Percentiles rank a stretch among this genome's conserved stretches.
These are phyloP conservation scores for Thryonomys swinderianus DNA, from an alignment of 2,113 vertebrate genomes.

Conservation along the genomic window DNA sequence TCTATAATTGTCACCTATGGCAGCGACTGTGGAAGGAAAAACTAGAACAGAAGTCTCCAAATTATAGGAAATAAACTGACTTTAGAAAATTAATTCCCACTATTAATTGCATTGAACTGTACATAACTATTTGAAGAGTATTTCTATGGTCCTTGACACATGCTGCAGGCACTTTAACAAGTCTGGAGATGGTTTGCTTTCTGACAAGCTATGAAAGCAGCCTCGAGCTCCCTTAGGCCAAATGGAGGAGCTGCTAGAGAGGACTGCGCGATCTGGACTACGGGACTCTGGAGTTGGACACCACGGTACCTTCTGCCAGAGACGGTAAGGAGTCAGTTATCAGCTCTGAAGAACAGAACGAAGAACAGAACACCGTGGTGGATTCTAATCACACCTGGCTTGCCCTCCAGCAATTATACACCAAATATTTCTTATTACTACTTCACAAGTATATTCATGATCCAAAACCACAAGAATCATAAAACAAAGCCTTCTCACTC, in stretches of 20 bases:
- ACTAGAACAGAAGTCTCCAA: background rate
- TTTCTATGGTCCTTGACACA: background rate
- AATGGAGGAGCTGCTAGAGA: background rate
- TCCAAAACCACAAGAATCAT: background rate
- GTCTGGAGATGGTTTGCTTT: background rate
- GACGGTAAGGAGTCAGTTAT: background rate
- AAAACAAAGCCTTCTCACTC: background rate
- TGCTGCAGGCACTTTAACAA: background rate
- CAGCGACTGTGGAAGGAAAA: background rate
- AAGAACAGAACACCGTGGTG: background rate
- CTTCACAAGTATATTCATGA: background rate
- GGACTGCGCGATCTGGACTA: background rate
- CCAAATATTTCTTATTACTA: background rate
- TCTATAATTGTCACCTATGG: background rate
- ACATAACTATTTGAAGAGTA: background rate
- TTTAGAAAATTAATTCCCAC: background rate
- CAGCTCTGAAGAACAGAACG: background rate
- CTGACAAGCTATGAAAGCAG: background rate
- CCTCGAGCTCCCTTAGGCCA: background rate
- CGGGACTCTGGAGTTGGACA: background rate
- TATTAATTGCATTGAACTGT: background rate
- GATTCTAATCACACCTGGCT: background rate
- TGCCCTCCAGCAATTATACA: background rate
- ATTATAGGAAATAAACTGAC: background rate
- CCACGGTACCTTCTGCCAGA: background rate